Base-by-base conservation (phyloP, 2,888 invertebrate species). In the Agonopterix heracliana region DNA sequence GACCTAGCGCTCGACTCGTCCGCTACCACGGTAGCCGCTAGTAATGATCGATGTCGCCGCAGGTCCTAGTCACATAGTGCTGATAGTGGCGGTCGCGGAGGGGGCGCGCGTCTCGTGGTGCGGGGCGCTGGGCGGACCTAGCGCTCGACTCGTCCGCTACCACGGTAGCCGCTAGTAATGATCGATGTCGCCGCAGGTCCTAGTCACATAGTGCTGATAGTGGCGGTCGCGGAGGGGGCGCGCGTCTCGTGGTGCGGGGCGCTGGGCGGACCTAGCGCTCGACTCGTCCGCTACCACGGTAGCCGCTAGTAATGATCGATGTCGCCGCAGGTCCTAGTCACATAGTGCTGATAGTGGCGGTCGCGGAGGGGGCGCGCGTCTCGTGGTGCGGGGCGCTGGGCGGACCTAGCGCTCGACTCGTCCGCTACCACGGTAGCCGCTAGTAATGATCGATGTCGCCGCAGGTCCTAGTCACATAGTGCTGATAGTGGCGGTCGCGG, bases 401-500 rank as follows among this genome's bases (percentile, higher is more conserved):
- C 1, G 12, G 41, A 8, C 12, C 11, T 11, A 9, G 9, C 9
- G 2, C 36, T 36, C 36, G 10, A 10, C 36, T 9, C 14, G 36
- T 2, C 9, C 9, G 36, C 36, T 36, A 10, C n/a, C n/a, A 36
- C 36, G 36, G 35, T 17, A 3, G 43, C 17, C 2, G 43, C 14
- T 14, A 11, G 9, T 43, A 17, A 9, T 9, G 43, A 13, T 3
- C 9, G 10, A 3, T n/a, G 13, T 41, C 10, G 36, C 5, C 9
- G 34, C 55, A 52, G 71, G 66, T 5, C 63, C 72, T 34, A 51
- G 55, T 54, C 80, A 76, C 70, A 56, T 53, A 17, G 80, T 76
- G 64, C 56, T 93, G 53, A 89, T 93, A 70, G 69, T 94, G 48
- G 90, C 92, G 0, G 93, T 93, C 3, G 78, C 82, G 40, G 64